Evolutionary conservation across 2,113 vertebrate genomes (phyloP).

Genomic region (Coptodon rendalli): DNA sequence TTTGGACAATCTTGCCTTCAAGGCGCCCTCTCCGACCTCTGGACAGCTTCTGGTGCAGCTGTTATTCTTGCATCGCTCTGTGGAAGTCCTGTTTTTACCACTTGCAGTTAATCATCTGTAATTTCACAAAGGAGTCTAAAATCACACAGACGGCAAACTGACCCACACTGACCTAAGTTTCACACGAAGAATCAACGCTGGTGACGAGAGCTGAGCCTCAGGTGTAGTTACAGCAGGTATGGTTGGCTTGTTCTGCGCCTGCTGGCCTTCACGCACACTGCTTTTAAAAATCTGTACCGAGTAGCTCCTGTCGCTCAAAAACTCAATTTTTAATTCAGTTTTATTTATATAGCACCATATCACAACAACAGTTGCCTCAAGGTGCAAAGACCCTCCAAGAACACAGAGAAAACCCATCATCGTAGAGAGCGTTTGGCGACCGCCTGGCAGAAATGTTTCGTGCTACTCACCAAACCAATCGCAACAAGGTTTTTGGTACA

Average conservation of each 20-base stretch:
- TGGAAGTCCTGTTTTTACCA: neutral
- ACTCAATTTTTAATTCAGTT: neutral
- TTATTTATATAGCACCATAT: neutral
- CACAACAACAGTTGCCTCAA: neutral
- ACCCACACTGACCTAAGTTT: neutral
- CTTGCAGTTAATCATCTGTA: neutral
- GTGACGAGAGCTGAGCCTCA: neutral
- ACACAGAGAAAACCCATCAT: rapidly evolving
- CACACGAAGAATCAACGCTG: neutral
- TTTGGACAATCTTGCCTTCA: neutral
- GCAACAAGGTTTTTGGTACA: neutral
- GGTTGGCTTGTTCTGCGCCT: neutral
- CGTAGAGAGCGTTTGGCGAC: rapidly evolving
- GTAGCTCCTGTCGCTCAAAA: neutral
- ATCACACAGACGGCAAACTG: neutral
- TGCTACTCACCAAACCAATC: neutral
- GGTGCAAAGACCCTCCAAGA: neutral
- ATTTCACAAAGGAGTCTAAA: neutral
- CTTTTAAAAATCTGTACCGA: neutral
- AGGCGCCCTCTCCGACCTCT: neutral
- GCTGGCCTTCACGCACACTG: neutral
- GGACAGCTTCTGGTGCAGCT: neutral
- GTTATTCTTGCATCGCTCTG: neutral
- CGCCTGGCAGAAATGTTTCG: rapidly evolving
- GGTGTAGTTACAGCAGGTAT: neutral